These are phyloP conservation scores for Polyergus mexicanus DNA, from an alignment of 1,140 invertebrate species.

Conservation along the genomic window DNA sequence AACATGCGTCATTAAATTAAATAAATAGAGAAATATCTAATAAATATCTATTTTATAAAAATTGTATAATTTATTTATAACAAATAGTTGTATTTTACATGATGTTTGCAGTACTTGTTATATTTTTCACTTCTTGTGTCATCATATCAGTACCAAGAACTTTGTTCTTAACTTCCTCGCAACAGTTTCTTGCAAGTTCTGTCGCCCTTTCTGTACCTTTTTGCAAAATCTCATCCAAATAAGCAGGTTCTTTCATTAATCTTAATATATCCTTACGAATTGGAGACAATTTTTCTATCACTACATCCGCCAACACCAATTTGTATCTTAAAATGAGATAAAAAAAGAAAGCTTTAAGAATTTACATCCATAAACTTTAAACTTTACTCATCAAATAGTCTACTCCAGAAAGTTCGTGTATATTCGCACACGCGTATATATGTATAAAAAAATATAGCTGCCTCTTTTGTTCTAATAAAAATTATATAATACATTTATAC, in stretches of 20 bases:
- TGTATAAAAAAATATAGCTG: background rate
- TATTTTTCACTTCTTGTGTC: slow-evolving; percentile 34
- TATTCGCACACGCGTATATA: too few species aligned
- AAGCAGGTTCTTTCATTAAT: slow-evolving; percentile 88
- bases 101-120: slow-evolving; percentile 10
- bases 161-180: slow-evolving; percentile 90
- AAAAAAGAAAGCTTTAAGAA: background rate
- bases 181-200: slow-evolving; percentile 89
- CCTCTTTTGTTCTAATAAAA: background rate
- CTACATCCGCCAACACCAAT: slow-evolving; percentile 90
- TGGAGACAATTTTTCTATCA: slow-evolving; percentile 91
- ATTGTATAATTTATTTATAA: slow-evolving; percentile 38
- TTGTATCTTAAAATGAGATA: slow-evolving; percentile 89
- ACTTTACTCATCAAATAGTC: slow-evolving; percentile 19
- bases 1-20: background rate
- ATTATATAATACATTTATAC: slow-evolving; percentile 67
- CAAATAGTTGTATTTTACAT: slow-evolving; percentile 52
- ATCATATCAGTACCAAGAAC: slow-evolving; percentile 83
- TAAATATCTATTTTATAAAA: slow-evolving; percentile 25
- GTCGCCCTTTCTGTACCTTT: slow-evolving; percentile 91
- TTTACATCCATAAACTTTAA: background rate
- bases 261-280: slow-evolving; percentile 89
- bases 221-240: slow-evolving; percentile 90
- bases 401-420: background rate
- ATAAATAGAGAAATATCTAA: slow-evolving; percentile 45